phyloP scores from a whole-genome alignment of 2,797 vertebrate species.

The Periparus ater region DNA sequence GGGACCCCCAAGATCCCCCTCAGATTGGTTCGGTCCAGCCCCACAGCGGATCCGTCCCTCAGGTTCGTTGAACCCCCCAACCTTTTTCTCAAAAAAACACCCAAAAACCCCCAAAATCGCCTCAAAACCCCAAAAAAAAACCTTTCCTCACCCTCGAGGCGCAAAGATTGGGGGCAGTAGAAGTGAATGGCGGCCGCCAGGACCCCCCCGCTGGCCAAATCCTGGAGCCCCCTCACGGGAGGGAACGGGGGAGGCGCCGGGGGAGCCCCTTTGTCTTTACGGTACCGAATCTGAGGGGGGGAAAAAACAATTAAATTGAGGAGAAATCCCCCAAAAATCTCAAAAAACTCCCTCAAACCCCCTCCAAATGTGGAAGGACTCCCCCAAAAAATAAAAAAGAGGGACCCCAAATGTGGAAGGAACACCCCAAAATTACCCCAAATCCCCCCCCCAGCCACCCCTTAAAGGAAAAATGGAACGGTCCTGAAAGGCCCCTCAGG shows the following conservation, averaged over 20 bases:
- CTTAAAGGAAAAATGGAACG: background rate
- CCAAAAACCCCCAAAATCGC: too few species aligned
- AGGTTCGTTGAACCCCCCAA: too few species aligned
- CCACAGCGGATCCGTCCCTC: too few species aligned
- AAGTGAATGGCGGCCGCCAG: background rate
- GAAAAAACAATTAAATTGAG: too few species aligned
- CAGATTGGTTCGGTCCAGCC: background rate
- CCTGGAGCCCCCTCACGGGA: background rate
- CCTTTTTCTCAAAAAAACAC: too few species aligned
- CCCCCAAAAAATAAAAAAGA: background rate
- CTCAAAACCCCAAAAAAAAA: background rate
- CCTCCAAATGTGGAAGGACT: too few species aligned
- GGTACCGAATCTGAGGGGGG: background rate
- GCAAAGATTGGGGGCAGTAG: background rate
- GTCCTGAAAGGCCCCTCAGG: background rate
- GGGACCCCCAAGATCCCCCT: too few species aligned
- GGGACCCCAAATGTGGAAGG: background rate
- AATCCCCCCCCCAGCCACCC: background rate
- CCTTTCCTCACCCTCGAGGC: background rate
- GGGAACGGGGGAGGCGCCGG: background rate
- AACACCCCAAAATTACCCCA: background rate
- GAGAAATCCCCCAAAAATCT: too few species aligned
- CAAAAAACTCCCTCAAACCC: background rate
- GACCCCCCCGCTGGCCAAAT: background rate
- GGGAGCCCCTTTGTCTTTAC: background rate